phyloP scores from a whole-genome alignment of 2,113 vertebrate genomes.

The Brachirus orientalis region DNA sequence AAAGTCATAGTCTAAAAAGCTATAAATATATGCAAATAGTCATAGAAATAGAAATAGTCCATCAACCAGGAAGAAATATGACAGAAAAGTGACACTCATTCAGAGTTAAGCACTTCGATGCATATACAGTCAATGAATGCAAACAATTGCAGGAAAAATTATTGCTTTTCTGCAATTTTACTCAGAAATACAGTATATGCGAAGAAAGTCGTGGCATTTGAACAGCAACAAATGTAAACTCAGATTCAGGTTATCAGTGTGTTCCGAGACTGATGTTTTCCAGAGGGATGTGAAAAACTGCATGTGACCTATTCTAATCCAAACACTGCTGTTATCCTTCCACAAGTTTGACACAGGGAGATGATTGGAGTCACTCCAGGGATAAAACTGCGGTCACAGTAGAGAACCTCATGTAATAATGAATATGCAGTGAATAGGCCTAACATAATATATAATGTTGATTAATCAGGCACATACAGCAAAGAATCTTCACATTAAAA shows the following conservation, averaged over 20 bases:
- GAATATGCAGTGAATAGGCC: too few relatives aligned
- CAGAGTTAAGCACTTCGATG: too few relatives aligned
- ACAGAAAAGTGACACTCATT: too few relatives aligned
- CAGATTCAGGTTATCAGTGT: constrained; percentile 7
- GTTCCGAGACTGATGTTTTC: constrained; percentile 16
- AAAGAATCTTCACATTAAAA: too few relatives aligned
- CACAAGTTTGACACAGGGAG: constrained; percentile 21
- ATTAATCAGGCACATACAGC: not conserved
- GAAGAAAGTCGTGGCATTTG: constrained; percentile 39
- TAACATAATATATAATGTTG: not conserved
- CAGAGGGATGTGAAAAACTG: constrained; percentile 10
- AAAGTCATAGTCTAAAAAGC: too few relatives aligned
- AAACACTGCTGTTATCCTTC: constrained; percentile 14
- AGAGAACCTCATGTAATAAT: too few relatives aligned
- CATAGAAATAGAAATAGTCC: too few relatives aligned
- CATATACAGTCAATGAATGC: too few relatives aligned
- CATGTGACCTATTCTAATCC: not conserved
- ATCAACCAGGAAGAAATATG: too few relatives aligned
- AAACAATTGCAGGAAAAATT: not conserved
- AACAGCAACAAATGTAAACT: constrained; percentile 25
- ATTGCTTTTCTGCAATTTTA: constrained; percentile 9
- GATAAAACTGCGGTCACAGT: constrained; percentile 2
- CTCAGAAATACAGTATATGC: not conserved
- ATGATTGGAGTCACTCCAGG: constrained; percentile 4
- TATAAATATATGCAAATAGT: too few relatives aligned